Evolutionary conservation across 2,113 vertebrate genomes (phyloP).

Genomic region (Rhadina sibilatrix): DNA sequence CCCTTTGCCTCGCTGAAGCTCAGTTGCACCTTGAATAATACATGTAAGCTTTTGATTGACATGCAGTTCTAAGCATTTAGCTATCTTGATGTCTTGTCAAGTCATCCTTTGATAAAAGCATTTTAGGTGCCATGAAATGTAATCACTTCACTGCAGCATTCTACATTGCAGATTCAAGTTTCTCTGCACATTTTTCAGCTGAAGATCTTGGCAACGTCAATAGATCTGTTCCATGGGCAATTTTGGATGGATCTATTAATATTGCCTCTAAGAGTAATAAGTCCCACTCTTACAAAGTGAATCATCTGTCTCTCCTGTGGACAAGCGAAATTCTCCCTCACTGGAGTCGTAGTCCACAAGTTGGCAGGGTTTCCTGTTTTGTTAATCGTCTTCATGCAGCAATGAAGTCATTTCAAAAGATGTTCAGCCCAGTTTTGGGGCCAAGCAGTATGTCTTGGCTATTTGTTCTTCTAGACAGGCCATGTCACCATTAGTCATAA

Average conservation of each 20-base stretch:
- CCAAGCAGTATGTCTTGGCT: constrained; percentile 44
- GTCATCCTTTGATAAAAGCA: constrained; percentile 56
- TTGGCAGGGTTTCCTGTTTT: constrained; percentile 14
- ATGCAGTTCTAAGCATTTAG: constrained; percentile 35
- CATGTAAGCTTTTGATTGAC: constrained; percentile 44
- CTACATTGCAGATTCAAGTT: constrained; percentile 46
- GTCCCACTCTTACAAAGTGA: constrained; percentile 19
- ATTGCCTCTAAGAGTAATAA: constrained; percentile 24
- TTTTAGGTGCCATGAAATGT: constrained; percentile 45
- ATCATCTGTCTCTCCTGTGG: constrained; percentile 32
- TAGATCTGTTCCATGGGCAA: constrained; percentile 10
- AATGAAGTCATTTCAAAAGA: constrained; percentile 26
- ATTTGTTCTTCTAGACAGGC: constrained; percentile 51
- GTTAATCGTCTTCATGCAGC: constrained; percentile 10
- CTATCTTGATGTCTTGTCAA: constrained; percentile 54
- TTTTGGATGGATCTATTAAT: constrained; percentile 53
- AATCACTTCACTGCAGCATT: constrained; percentile 41
- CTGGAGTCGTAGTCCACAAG: not conserved
- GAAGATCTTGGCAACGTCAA: constrained; percentile 11
- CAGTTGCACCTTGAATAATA: constrained; percentile 39
- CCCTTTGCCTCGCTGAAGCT: not conserved
- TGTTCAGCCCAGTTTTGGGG: constrained; percentile 32
- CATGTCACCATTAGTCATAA: constrained; percentile 50
- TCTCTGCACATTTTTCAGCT: constrained; percentile 41
- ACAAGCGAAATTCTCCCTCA: constrained; percentile 29